Percentiles rank a stretch among this genome's conserved stretches.
Evolutionary conservation across 2,113 vertebrate genomes (phyloP).

Genomic region (Cephalopterus ornatus): DNA sequence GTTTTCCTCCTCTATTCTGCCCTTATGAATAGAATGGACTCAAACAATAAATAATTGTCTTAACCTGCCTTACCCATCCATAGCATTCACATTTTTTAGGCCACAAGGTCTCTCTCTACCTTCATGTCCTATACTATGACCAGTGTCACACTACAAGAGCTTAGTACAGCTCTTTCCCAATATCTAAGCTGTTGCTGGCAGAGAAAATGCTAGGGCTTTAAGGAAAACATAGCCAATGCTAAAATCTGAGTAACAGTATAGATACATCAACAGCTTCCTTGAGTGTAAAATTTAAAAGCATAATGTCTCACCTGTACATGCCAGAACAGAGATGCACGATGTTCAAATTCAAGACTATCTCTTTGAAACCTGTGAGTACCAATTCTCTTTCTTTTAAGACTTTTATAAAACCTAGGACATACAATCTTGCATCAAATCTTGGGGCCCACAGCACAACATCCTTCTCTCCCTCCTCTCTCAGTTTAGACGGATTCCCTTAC

Average conservation of each 20-base stretch:
- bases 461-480: neutral
- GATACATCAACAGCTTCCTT: neutral
- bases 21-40: neutral
- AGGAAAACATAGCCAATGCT: neutral
- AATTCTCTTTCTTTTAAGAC: neutral
- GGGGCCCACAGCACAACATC: neutral
- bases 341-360: neutral
- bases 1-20: neutral
- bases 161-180: neutral
- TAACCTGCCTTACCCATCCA: neutral
- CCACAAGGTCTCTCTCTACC: neutral
- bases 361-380: neutral
- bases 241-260: neutral
- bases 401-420: neutral
- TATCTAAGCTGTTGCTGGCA: neutral
- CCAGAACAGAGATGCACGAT: neutral
- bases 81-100: neutral
- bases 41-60: neutral
- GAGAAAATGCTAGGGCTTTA: neutral
- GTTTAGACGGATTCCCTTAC: neutral
- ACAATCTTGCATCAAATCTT: neutral
- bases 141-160: neutral
- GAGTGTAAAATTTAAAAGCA: neutral
- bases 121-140: neutral
- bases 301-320: neutral